Conservation (phyloP, 2,888 invertebrate genomes). For the Anoplius nigerrimus region DNA sequence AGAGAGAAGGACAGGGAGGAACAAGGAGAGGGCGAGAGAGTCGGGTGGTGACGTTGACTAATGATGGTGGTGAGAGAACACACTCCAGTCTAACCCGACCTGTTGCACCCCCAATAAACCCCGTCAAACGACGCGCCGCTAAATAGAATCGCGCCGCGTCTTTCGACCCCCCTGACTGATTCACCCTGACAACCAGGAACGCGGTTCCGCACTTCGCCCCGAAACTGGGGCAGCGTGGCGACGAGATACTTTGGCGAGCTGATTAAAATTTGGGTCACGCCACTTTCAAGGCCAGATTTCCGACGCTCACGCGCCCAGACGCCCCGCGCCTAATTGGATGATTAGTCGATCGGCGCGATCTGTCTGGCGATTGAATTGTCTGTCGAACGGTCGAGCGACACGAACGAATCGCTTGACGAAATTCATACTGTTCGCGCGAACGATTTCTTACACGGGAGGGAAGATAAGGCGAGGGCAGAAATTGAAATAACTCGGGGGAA, state of each 20-base stretch:
- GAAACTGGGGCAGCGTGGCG: slow-evolving; percentile 31
- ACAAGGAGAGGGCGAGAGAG: slow-evolving; percentile 41
- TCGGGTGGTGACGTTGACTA: slow-evolving; percentile 73
- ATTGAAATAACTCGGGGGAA: too few relatives aligned
- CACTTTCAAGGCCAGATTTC: neutral
- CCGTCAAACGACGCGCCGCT: slow-evolving; percentile 70
- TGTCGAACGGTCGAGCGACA: too few relatives aligned
- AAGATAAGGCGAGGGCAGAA: too few relatives aligned
- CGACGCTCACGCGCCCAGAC: too few relatives aligned
- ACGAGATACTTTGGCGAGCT: slow-evolving; percentile 25
- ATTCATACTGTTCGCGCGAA: too few relatives aligned
- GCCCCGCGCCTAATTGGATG: too few relatives aligned
- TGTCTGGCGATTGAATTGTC: too few relatives aligned
- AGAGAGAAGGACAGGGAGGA: slow-evolving; percentile 23
- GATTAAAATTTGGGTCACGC: slow-evolving; percentile 30
- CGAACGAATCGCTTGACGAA: too few relatives aligned
- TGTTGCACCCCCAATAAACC: slow-evolving; percentile 74
- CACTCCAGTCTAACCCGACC: slow-evolving; percentile 73
- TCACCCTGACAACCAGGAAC: slow-evolving; percentile 45
- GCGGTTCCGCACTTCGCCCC: slow-evolving; percentile 42
- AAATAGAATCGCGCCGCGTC: slow-evolving; percentile 71
- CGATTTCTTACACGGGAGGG: too few relatives aligned
- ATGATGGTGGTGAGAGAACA: slow-evolving; percentile 75
- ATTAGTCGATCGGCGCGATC: too few relatives aligned
- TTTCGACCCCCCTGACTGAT: slow-evolving; percentile 62